These are phyloP conservation scores for Agapornis roseicollis DNA, from an alignment of 2,113 vertebrate genomes.

Conservation along the genomic window DNA sequence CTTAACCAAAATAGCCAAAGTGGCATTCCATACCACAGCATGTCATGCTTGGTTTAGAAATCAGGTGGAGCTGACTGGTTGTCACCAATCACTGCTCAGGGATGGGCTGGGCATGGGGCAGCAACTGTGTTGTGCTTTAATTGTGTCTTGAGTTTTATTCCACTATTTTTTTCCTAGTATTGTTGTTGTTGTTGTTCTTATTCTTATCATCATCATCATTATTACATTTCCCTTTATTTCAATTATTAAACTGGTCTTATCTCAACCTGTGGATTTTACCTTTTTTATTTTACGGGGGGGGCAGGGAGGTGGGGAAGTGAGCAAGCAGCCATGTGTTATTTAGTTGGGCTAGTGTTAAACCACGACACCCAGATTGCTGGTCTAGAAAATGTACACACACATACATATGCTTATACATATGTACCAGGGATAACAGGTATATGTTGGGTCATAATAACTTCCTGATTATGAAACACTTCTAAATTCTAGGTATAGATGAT, in stretches of 20 bases:
- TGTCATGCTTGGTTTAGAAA: neutral
- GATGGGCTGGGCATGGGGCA: neutral
- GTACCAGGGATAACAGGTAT: neutral
- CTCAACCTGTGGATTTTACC: neutral
- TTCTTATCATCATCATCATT: neutral
- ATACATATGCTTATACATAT: neutral
- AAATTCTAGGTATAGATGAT: neutral
- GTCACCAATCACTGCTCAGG: neutral
- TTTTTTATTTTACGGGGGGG: neutral
- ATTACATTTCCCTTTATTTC: neutral
- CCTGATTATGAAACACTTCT: neutral
- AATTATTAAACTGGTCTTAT: neutral
- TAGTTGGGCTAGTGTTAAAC: neutral
- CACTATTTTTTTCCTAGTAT: neutral
- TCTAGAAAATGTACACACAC: neutral
- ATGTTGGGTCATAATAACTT: neutral
- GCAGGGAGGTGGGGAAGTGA: neutral
- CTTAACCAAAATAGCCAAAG: neutral
- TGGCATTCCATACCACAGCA: neutral
- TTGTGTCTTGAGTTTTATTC: neutral
- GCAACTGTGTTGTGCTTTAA: neutral
- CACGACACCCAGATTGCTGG: neutral
- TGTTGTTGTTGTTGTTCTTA: no score
- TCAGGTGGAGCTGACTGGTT: neutral
- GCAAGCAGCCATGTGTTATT: neutral